Evolutionary conservation across 2,113 vertebrate species (phyloP).

Genomic region (Phocoena sinus): DNA sequence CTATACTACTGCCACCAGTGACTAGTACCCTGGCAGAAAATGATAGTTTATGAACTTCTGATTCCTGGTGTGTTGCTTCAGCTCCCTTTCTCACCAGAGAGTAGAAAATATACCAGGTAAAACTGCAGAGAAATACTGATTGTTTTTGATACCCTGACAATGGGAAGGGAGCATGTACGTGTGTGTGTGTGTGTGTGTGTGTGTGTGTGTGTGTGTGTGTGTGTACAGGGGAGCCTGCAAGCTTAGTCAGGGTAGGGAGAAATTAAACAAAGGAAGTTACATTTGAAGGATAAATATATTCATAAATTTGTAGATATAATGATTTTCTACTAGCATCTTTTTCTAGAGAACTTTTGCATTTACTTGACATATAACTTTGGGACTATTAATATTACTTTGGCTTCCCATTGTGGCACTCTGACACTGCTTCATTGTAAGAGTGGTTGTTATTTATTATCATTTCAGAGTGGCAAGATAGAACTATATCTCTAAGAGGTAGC

Average conservation of each 20-base stretch:
- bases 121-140: neutral
- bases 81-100: neutral
- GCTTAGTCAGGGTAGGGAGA: neutral
- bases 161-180: neutral
- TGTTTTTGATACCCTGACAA: neutral
- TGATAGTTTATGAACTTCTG: neutral
- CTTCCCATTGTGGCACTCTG: conserved; percentile 19
- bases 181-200: neutral
- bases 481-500: conserved; percentile 43
- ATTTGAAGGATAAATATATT: neutral
- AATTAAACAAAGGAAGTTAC: neutral
- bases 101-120: neutral
- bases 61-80: neutral
- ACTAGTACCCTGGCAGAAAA: neutral
- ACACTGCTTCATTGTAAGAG: conserved; percentile 61
- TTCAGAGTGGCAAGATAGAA: conserved; percentile 57
- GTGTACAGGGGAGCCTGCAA: neutral
- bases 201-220: neutral
- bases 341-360: conserved; percentile 46
- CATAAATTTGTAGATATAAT: neutral
- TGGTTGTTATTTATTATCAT: conserved; percentile 69
- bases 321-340: neutral
- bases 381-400: conserved; percentile 56
- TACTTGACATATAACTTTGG: conserved; percentile 46
- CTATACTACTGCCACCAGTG: neutral